Evolutionary conservation across 2,113 vertebrate species (phyloP).

Genomic region (Archocentrus centrarchus): DNA sequence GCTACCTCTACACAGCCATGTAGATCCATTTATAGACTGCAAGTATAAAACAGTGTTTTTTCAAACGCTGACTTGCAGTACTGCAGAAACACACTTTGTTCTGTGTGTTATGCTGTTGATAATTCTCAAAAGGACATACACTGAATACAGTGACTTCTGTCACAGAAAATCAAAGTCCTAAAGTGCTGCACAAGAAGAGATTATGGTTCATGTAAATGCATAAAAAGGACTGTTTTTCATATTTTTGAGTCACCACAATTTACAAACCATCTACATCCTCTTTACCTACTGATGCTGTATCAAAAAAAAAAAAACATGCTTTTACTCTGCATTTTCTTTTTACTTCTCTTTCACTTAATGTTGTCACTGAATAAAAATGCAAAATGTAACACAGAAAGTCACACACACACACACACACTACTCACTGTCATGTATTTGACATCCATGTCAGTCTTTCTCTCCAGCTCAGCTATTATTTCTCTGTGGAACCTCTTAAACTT

Average conservation of each 20-base stretch:
- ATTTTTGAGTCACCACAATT: neutral
- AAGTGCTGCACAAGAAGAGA: neutral
- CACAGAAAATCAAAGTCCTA: neutral
- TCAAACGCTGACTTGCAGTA: neutral
- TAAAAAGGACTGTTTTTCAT: neutral
- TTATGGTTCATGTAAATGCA: neutral
- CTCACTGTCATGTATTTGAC: conserved; percentile 99
- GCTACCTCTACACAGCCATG: neutral
- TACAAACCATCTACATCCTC: neutral
- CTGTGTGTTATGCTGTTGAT: neutral
- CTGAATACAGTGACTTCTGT: neutral
- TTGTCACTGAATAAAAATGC: neutral
- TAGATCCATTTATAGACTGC: neutral
- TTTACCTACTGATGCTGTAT: neutral
- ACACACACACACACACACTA: conserved; percentile 38
- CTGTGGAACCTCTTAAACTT: conserved; percentile 96
- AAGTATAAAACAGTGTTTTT: neutral
- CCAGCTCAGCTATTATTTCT: conserved; percentile 93
- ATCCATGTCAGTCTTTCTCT: conserved; percentile 95
- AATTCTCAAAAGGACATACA: neutral
- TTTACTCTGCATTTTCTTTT: neutral
- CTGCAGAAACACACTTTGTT: neutral
- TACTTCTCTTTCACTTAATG: neutral
- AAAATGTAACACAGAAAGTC: neutral
- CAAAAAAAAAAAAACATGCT: neutral